These are phyloP conservation scores for Cydia pomonella DNA, from an alignment of 1,140 invertebrate genomes.

Conservation along the genomic window DNA sequence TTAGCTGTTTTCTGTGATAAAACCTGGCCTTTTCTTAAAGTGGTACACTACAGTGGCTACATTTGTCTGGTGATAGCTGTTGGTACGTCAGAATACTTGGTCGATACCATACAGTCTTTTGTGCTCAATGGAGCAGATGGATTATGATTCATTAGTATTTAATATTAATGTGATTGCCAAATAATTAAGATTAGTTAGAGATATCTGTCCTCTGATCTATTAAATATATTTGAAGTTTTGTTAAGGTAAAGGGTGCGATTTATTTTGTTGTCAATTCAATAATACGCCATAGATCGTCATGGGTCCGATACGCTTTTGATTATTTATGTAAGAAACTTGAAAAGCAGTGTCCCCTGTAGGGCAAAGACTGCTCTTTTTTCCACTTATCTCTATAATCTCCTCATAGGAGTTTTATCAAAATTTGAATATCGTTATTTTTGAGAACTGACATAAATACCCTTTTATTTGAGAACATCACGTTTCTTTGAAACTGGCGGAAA, in stretches of 20 bases:
- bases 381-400: background rate
- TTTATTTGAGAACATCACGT: background rate
- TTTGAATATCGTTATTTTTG: background rate
- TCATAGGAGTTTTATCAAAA: background rate
- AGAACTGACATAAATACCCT: background rate
- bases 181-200: slow-evolving; percentile 12
- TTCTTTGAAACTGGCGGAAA: background rate
- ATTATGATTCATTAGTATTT: slow-evolving; percentile 34
- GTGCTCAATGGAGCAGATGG: slow-evolving; percentile 48
- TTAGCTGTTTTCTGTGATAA: slow-evolving; percentile 91
- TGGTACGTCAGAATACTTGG: slow-evolving; percentile 62
- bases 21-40: slow-evolving; percentile 86
- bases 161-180: slow-evolving; percentile 3
- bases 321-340: background rate
- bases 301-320: background rate
- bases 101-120: slow-evolving; percentile 53
- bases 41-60: slow-evolving; percentile 83
- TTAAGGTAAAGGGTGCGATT: background rate
- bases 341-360: no score
- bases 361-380: no score
- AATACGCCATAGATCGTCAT: no score
- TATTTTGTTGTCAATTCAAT: background rate
- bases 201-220: background rate
- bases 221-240: background rate
- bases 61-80: slow-evolving; percentile 57